phyloP scores from a whole-genome alignment of 2,113 vertebrate genomes.

The Hippocampus mohnikei region DNA sequence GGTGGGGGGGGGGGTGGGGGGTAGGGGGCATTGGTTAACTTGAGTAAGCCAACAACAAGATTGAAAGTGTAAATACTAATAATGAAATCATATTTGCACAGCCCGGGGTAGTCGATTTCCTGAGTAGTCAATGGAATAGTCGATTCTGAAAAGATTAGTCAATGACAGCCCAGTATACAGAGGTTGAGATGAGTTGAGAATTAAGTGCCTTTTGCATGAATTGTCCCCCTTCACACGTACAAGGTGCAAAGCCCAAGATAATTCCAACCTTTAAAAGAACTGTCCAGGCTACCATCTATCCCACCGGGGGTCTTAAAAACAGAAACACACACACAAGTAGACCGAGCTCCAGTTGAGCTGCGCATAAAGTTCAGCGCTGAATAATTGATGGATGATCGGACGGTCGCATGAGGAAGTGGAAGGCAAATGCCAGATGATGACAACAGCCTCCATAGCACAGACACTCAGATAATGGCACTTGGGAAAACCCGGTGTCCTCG shows the following conservation, averaged over 20 bases:
- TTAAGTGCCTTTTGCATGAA: background rate
- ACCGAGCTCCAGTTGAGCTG: constrained; percentile 38
- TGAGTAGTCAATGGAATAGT: too few relatives aligned
- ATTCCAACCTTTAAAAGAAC: background rate
- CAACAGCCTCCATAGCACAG: background rate
- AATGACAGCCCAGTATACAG: too few relatives aligned
- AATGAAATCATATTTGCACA: too few relatives aligned
- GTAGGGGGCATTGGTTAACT: too few relatives aligned
- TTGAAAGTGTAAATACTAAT: too few relatives aligned
- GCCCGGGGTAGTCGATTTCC: too few relatives aligned
- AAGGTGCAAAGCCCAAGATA: background rate
- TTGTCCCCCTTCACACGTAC: background rate
- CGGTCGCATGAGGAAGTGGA: constrained; percentile 47
- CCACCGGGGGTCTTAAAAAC: constrained; percentile 30
- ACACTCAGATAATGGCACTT: background rate
- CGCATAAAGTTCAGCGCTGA: constrained; percentile 71
- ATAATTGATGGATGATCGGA: constrained; percentile 69
- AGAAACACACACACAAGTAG: background rate
- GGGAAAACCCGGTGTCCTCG: background rate
- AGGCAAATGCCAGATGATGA: constrained; percentile 60
- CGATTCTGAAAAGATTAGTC: too few relatives aligned
- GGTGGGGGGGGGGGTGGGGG: too few relatives aligned
- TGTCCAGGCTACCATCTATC: constrained; percentile 25
- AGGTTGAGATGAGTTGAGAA: background rate
- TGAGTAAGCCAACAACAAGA: too few relatives aligned